phyloP scores from a whole-genome alignment of 2,888 invertebrate species.

The Drosophila fulvimacula region DNA sequence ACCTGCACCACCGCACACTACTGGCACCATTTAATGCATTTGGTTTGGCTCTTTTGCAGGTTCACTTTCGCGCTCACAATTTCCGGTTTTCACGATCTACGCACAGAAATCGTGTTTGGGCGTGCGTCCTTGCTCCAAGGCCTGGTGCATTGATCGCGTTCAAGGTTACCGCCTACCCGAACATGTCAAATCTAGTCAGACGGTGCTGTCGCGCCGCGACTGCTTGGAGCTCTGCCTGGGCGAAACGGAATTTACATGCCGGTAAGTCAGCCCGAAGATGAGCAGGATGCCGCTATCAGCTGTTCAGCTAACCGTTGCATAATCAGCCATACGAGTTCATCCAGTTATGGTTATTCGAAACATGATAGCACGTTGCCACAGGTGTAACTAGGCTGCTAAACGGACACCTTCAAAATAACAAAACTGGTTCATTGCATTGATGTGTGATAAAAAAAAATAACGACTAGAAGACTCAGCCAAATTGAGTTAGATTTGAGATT shows the following conservation, averaged over 20 bases:
- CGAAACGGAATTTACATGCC: slow-evolving; percentile 96
- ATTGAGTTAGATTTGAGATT: slow-evolving; percentile 14
- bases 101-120: slow-evolving; percentile 97
- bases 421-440: slow-evolving; percentile 32
- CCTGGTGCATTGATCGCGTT: slow-evolving; percentile 97
- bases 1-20: slow-evolving; percentile 28
- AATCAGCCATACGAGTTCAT: slow-evolving; percentile 35
- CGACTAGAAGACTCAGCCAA: background rate
- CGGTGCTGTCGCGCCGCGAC: slow-evolving; percentile 92
- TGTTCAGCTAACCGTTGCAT: slow-evolving; percentile 34
- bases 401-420: slow-evolving; percentile 13
- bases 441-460: slow-evolving; percentile 9
- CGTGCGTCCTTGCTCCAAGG: slow-evolving; percentile 94
- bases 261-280: slow-evolving; percentile 87
- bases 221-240: slow-evolving; percentile 96
- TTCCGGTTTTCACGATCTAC: slow-evolving; percentile 98
- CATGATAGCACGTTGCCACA: slow-evolving; percentile 18
- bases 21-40: slow-evolving; percentile 47
- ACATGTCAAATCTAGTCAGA: slow-evolving; percentile 91
- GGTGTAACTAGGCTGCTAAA: slow-evolving; percentile 26
- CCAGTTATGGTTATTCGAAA: slow-evolving; percentile 30
- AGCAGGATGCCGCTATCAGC: slow-evolving; percentile 21
- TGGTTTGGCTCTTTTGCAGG: slow-evolving; percentile 86
- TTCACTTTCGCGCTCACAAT: slow-evolving; percentile 95
- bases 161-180: slow-evolving; percentile 94